Conservation (phyloP, 2,888 invertebrate genomes). For the Patella pellucida region DNA sequence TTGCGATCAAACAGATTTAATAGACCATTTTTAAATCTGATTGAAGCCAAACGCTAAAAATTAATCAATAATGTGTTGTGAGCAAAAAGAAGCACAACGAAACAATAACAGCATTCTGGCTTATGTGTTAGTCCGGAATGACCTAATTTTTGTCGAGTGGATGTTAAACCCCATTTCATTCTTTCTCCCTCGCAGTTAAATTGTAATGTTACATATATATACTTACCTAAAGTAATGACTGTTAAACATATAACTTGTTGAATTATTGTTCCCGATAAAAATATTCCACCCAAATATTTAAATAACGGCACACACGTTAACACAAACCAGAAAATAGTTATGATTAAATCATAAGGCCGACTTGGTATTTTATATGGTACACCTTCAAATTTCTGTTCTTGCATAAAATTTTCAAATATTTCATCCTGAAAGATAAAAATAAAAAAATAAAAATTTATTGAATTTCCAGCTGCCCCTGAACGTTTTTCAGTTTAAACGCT, state of each 20-base stretch:
- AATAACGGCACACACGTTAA: constrained; percentile 62
- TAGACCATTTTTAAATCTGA: too few species aligned
- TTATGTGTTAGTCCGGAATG: not conserved
- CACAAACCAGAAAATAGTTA: constrained; percentile 65
- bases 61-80: not conserved
- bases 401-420: constrained; percentile 66
- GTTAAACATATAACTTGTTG: constrained; percentile 80
- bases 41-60: not conserved
- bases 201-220: not conserved
- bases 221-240: constrained; percentile 85
- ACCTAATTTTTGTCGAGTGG: too few species aligned
- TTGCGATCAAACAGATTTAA: too few species aligned
- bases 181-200: too few species aligned
- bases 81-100: too few species aligned
- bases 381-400: constrained; percentile 59
- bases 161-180: too few species aligned
- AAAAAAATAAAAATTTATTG: not conserved
- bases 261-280: constrained; percentile 77
- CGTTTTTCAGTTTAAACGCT: too few species aligned
- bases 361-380: constrained; percentile 45
- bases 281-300: constrained; percentile 51
- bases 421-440: constrained; percentile 63
- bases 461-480: too few species aligned
- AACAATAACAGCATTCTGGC: too few species aligned
- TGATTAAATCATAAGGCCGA: constrained; percentile 58